Percentiles rank a stretch among this genome's conserved stretches.
These are phyloP conservation scores for Strix occidentalis DNA, from an alignment of 2,797 vertebrate genomes.

Conservation along the genomic window DNA sequence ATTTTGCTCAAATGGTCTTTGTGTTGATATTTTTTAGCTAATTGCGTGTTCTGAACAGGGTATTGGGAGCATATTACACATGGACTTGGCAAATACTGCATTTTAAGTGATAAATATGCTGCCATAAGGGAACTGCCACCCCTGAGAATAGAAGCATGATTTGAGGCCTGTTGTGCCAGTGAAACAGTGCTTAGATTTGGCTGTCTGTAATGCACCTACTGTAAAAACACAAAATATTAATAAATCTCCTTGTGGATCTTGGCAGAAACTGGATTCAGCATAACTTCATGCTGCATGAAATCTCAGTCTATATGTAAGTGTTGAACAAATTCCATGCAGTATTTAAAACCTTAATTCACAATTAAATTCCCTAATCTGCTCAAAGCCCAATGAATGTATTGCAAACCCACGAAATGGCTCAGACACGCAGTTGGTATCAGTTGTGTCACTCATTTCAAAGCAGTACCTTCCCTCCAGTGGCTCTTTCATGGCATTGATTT, in stretches of 20 bases:
- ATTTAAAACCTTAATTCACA: background rate
- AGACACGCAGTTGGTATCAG: background rate
- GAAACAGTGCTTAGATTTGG: background rate
- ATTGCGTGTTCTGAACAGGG: background rate
- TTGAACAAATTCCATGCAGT: background rate
- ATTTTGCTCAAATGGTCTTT: background rate
- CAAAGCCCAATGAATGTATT: background rate
- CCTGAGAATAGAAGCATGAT: background rate
- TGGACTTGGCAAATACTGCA: background rate
- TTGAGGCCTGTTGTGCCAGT: background rate
- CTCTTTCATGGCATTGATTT: background rate
- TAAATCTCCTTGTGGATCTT: background rate
- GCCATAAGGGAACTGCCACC: background rate
- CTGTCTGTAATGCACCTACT: background rate
- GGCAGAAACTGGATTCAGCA: background rate
- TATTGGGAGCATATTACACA: background rate
- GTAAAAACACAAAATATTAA: background rate
- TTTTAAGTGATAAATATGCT: slow-evolving; percentile 1
- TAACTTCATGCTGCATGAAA: background rate
- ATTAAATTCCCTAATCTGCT: background rate
- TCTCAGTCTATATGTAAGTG: background rate
- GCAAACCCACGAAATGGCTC: background rate
- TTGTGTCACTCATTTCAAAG: background rate
- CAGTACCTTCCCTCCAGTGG: background rate
- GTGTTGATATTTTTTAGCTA: background rate